Conservation (phyloP, 2,888 invertebrate species). For the Nomada ferruginata region DNA sequence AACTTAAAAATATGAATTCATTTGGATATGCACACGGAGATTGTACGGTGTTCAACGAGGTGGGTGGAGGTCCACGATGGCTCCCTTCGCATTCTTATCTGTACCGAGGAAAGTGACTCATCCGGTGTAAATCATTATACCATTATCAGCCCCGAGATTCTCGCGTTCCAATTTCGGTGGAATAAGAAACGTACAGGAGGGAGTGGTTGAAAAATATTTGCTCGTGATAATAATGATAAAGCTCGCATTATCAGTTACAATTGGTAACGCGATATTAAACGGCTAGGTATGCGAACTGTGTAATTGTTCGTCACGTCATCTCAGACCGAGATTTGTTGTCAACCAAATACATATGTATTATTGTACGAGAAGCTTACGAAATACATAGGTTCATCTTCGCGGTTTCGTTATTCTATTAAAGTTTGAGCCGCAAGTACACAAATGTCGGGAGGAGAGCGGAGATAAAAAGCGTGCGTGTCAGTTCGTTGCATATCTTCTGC, state of each 20-base stretch:
- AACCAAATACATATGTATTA: not conserved
- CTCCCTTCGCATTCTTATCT: constrained; percentile 41
- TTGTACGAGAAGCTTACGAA: not conserved
- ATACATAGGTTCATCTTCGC: not conserved
- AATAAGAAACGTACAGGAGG: constrained; percentile 9
- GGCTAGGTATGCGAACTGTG: not conserved
- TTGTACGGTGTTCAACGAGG: constrained; percentile 16
- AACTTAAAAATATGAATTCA: constrained; percentile 7
- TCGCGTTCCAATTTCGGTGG: constrained; percentile 31
- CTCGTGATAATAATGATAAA: constrained; percentile 22
- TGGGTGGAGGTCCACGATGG: constrained; percentile 5
- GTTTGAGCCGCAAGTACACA: too few species aligned
- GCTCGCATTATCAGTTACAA: not conserved
- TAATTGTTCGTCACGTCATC: not conserved
- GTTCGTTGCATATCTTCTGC: too few species aligned
- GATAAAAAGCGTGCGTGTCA: too few species aligned
- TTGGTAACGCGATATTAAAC: not conserved
- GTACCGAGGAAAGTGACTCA: constrained; percentile 48
- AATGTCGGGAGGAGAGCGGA: too few species aligned
- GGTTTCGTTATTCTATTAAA: too few species aligned
- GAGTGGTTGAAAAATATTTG: constrained; percentile 39
- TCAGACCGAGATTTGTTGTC: not conserved
- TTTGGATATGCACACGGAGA: constrained; percentile 14
- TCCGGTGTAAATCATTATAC: constrained; percentile 25
- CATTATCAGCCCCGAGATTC: constrained; percentile 11